A percentile compares a stretch with the other conserved stretches of the same genome.
Evolutionary conservation across 2,888 invertebrate species (phyloP).

Genomic region (Plebejus anna): DNA sequence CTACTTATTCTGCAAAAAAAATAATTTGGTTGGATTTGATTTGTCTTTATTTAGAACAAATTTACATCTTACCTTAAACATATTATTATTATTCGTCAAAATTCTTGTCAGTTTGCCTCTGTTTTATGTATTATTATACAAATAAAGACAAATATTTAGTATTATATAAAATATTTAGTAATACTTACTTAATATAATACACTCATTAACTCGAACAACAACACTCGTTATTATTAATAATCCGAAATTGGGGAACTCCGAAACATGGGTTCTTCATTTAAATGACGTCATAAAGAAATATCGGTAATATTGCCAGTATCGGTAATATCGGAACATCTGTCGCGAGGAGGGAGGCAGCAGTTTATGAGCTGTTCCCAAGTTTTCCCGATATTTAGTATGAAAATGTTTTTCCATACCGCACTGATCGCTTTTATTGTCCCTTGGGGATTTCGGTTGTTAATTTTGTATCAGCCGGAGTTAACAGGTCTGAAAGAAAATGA

Average conservation of each 20-base stretch:
- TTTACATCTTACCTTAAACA: too few relatives aligned
- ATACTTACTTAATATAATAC: background rate
- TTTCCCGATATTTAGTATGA: constrained; percentile 56
- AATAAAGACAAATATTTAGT: too few relatives aligned
- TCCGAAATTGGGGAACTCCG: constrained; percentile 25
- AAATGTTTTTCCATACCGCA: constrained; percentile 56
- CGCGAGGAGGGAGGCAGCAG: constrained; percentile 63
- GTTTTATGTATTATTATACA: too few relatives aligned
- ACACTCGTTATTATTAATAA: background rate
- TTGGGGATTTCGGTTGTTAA: background rate
- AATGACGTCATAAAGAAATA: constrained; percentile 69
- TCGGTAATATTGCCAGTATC: constrained; percentile 46
- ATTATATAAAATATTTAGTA: too few relatives aligned
- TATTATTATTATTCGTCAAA: too few relatives aligned
- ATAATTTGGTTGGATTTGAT: too few relatives aligned
- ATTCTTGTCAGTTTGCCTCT: too few relatives aligned
- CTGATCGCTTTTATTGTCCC: constrained; percentile 28
- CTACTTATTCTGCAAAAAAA: too few relatives aligned
- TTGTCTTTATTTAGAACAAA: too few relatives aligned
- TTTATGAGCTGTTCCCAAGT: constrained; percentile 58
- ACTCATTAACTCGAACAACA: background rate
- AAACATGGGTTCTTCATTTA: constrained; percentile 57
- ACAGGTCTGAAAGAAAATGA: too few relatives aligned
- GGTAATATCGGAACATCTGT: constrained; percentile 68
- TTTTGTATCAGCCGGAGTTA: background rate